phyloP scores from a whole-genome alignment of 2,113 vertebrate species.

The Abramis brama region DNA sequence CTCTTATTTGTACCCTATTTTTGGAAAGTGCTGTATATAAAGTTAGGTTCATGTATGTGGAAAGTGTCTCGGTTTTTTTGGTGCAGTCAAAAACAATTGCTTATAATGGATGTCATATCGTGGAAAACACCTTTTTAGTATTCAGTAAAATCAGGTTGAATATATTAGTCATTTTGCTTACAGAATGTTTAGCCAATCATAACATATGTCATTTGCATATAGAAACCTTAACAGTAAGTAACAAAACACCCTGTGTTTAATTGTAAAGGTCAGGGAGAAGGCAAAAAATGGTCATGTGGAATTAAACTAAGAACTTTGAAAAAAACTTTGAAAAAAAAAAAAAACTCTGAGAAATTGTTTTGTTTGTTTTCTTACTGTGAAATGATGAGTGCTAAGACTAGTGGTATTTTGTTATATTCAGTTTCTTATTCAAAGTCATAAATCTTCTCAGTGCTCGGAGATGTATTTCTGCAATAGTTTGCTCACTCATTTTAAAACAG shows the following conservation, averaged over 20 bases:
- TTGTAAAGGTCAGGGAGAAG: background rate
- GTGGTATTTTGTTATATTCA: background rate
- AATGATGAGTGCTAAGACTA: background rate
- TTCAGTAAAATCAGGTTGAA: background rate
- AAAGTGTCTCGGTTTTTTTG: too few relatives aligned
- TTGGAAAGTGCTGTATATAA: background rate
- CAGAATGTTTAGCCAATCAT: background rate
- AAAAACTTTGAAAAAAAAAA: too few relatives aligned
- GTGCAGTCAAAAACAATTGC: too few relatives aligned
- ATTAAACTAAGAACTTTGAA: background rate
- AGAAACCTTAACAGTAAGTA: background rate
- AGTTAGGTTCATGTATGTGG: background rate
- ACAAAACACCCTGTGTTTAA: background rate
- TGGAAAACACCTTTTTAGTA: background rate
- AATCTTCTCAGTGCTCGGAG: background rate
- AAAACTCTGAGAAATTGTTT: background rate
- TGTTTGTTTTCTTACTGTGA: too few relatives aligned
- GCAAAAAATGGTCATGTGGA: background rate
- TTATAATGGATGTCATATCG: background rate
- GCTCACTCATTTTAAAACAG: constrained; percentile 5
- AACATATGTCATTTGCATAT: background rate
- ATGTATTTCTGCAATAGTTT: constrained; percentile 2
- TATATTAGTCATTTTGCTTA: background rate
- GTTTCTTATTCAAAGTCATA: background rate
- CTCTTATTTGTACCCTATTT: background rate